phyloP scores from a whole-genome alignment of 2,797 vertebrate species.

The Xiphophorus birchmanni region DNA sequence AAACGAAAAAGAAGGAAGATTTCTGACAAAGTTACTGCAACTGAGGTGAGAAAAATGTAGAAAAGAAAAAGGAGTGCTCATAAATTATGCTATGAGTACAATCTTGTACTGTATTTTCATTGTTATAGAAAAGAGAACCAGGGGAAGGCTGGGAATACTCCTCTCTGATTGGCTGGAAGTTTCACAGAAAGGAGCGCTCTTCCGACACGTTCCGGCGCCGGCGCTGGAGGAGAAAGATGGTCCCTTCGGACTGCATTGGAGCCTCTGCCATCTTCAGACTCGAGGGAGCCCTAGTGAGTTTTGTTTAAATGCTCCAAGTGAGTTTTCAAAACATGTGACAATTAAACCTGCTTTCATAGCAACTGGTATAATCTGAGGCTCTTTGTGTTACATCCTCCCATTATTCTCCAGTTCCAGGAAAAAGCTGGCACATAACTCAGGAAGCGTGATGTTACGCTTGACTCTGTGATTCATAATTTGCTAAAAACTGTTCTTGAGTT shows the following conservation, averaged over 20 bases:
- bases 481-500: background rate
- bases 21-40: constrained; percentile 63
- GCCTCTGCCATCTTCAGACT: constrained; percentile 94
- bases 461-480: constrained; percentile 1
- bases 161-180: constrained; percentile 97
- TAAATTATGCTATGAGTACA: background rate
- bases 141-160: constrained; percentile 96
- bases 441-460: constrained; percentile 34
- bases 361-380: constrained; percentile 15
- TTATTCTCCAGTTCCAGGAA: constrained; percentile 50
- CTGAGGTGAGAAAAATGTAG: constrained; percentile 75
- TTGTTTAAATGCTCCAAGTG: constrained; percentile 2
- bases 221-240: constrained; percentile 96
- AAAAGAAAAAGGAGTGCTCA: background rate
- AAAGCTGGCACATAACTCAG: constrained; percentile 29
- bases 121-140: constrained; percentile 64
- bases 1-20: constrained; percentile 87
- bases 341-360: constrained; percentile 18
- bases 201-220: constrained; percentile 93
- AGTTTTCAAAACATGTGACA: background rate
- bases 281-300: constrained; percentile 91
- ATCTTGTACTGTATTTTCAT: background rate
- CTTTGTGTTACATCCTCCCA: constrained; percentile 58
- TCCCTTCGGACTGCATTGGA: constrained; percentile 86
- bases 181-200: constrained; percentile 90